A percentile compares a stretch with the other conserved stretches of the same genome.
phyloP scores from a whole-genome alignment of 2,888 invertebrate genomes.

The Itoplectis maculator region DNA sequence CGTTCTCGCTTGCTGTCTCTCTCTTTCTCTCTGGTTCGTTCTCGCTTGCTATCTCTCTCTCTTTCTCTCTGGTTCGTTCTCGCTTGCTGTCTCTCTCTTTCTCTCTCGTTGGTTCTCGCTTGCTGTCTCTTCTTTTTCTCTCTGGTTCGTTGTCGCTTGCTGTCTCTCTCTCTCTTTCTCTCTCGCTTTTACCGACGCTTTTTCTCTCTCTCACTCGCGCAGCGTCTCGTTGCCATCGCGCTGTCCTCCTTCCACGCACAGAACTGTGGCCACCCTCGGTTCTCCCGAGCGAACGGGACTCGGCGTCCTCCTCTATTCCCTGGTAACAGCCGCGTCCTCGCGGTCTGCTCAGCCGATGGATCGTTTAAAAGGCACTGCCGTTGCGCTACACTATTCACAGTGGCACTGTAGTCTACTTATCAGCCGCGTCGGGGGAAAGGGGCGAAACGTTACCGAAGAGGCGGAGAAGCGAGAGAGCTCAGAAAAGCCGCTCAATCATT shows the following conservation, averaged over 20 bases:
- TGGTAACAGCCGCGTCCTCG: slow-evolving; percentile 63
- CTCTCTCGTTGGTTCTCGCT: background rate
- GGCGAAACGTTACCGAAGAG: background rate
- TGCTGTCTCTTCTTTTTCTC: background rate
- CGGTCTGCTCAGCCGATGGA: slow-evolving; percentile 62
- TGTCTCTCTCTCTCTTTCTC: background rate
- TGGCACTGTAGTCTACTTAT: slow-evolving; percentile 28
- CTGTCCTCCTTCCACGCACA: slow-evolving; percentile 44
- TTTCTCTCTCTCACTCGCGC: too few species aligned
- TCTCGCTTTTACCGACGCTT: too few species aligned
- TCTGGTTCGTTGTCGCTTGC: background rate
- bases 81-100: background rate
- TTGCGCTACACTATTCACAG: slow-evolving; percentile 18
- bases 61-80: background rate
- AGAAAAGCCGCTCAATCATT: slow-evolving; percentile 18
- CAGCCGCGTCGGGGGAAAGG: background rate
- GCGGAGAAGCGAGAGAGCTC: slow-evolving; percentile 3
- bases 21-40: slow-evolving; percentile 11
- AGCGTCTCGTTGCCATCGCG: slow-evolving; percentile 7
- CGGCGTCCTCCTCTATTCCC: slow-evolving; percentile 63
- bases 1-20: background rate
- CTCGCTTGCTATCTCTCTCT: background rate
- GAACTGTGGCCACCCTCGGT: slow-evolving; percentile 24
- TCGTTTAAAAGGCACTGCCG: slow-evolving; percentile 58
- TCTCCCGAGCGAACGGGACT: slow-evolving; percentile 51